A percentile compares a stretch with the other conserved stretches of the same genome.
Conservation (phyloP, 1,140 invertebrate species). For the Caligus rogercresseyi region DNA sequence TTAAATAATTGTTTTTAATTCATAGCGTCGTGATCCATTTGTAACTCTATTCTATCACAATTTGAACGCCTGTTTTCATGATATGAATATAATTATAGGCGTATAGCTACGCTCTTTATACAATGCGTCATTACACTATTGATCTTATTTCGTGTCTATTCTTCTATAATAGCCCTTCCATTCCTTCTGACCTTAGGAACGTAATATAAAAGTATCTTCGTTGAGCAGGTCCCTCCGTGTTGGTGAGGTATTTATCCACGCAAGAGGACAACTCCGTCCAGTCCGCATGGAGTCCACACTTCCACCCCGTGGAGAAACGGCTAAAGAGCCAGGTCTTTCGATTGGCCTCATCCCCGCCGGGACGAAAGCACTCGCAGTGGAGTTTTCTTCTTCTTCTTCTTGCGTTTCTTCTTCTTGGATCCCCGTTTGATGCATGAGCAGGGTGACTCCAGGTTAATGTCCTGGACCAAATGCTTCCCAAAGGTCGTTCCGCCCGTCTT, state of each 20-base stretch:
- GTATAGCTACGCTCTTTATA: too few relatives aligned
- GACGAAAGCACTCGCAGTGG: slow-evolving; percentile 69
- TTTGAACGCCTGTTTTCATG: too few relatives aligned
- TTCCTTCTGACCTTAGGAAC: slow-evolving; percentile 33
- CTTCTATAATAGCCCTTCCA: too few relatives aligned
- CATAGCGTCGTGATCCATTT: too few relatives aligned
- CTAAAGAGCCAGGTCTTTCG: slow-evolving; percentile 96
- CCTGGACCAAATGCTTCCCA: slow-evolving; percentile 66
- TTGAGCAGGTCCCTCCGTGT: slow-evolving; percentile 49
- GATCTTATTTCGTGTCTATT: too few relatives aligned
- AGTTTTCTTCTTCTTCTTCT: slow-evolving; percentile 11
- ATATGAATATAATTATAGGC: too few relatives aligned
- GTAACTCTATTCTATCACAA: too few relatives aligned
- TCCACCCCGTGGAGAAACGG: slow-evolving; percentile 95
- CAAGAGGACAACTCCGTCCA: slow-evolving; percentile 88
- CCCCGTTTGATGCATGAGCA: slow-evolving; percentile 65
- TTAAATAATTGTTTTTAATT: too few relatives aligned
- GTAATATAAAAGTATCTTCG: slow-evolving; percentile 85
- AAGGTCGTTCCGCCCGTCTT: slow-evolving; percentile 89
- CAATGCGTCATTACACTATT: too few relatives aligned
- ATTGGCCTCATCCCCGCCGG: slow-evolving; percentile 38
- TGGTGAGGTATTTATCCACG: slow-evolving; percentile 66
- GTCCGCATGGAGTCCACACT: slow-evolving; percentile 93
- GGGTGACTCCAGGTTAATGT: slow-evolving; percentile 68
- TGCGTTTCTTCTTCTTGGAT: slow-evolving; percentile 37